Conservation (phyloP, 2,797 vertebrate genomes). For the Poecile montanus region DNA sequence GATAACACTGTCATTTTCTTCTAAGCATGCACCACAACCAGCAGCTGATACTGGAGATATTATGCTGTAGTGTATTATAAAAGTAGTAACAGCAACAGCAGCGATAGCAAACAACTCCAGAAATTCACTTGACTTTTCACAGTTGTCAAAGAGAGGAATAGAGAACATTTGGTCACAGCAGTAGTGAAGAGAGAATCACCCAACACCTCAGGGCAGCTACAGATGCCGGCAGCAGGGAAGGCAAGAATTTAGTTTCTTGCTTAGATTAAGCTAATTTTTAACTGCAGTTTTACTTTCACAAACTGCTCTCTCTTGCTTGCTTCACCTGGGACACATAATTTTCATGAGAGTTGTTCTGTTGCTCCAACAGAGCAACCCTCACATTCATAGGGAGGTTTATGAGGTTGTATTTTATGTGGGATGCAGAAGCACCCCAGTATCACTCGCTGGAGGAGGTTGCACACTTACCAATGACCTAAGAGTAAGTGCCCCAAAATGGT, state of each 20-base stretch:
- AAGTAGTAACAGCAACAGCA: not conserved
- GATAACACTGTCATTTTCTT: not conserved
- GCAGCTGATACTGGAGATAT: not conserved
- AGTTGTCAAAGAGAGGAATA: not conserved
- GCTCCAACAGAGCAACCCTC: not conserved
- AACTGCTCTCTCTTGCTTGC: not conserved
- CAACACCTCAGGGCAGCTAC: not conserved
- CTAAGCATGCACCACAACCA: not conserved
- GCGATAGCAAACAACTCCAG: not conserved
- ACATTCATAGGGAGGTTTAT: accelerated
- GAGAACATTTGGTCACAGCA: not conserved
- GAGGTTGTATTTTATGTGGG: not conserved
- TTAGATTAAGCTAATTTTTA: not conserved
- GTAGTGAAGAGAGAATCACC: not conserved
- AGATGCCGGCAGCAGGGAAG: not conserved
- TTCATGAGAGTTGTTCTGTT: not conserved
- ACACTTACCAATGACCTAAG: not conserved
- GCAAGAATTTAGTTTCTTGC: not conserved
- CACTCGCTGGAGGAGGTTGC: not conserved
- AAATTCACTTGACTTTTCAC: not conserved
- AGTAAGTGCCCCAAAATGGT: not conserved
- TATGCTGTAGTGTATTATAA: not conserved
- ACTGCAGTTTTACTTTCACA: not conserved
- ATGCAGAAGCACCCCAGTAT: not conserved
- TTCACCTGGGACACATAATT: not conserved